Evolutionary conservation across 2,888 invertebrate genomes (phyloP).

Genomic region (Drosophila ezoana): DNA sequence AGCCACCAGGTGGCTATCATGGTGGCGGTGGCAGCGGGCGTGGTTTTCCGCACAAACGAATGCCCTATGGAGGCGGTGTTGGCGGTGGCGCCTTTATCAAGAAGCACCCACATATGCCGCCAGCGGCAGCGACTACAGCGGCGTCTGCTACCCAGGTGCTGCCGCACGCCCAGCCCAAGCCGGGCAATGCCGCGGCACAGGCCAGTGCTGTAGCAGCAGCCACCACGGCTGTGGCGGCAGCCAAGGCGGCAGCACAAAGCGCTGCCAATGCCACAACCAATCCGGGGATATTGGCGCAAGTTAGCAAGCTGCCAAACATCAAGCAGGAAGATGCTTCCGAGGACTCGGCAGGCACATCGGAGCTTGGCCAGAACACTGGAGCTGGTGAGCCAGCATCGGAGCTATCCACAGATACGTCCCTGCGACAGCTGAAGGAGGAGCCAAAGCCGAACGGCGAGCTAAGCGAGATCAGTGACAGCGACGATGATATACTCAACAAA

Average conservation of each 20-base stretch:
- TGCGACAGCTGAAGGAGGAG: slow-evolving; percentile 59
- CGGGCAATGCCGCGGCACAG: slow-evolving; percentile 76
- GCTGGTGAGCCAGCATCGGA: slow-evolving; percentile 23
- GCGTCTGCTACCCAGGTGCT: slow-evolving; percentile 5
- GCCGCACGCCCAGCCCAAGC: slow-evolving; percentile 30
- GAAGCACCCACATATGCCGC: slow-evolving; percentile 69
- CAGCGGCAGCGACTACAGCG: slow-evolving; percentile 8
- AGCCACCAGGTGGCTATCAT: slow-evolving; percentile 75
- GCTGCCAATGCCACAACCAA: slow-evolving; percentile 81
- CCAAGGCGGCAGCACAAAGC: slow-evolving; percentile 81
- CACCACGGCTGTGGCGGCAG: slow-evolving; percentile 82
- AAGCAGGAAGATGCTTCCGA: slow-evolving; percentile 64
- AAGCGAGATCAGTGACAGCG: slow-evolving; percentile 95
- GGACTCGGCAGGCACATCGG: slow-evolving; percentile 56
- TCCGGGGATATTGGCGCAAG: slow-evolving; percentile 78
- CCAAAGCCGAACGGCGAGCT: slow-evolving; percentile 86
- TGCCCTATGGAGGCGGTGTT: slow-evolving; percentile 81
- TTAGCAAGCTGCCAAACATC: slow-evolving; percentile 56
- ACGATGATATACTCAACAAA: slow-evolving; percentile 93
- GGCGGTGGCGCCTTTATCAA: slow-evolving; percentile 65
- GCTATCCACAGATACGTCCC: slow-evolving; percentile 13
- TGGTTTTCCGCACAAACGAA: slow-evolving; percentile 82
- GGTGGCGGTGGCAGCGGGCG: slow-evolving; percentile 61
- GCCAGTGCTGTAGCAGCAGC: slow-evolving; percentile 83
- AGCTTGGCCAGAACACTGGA: slow-evolving; percentile 20